Conservation (phyloP, 2,888 invertebrate species). For the Cantharis rustica region DNA sequence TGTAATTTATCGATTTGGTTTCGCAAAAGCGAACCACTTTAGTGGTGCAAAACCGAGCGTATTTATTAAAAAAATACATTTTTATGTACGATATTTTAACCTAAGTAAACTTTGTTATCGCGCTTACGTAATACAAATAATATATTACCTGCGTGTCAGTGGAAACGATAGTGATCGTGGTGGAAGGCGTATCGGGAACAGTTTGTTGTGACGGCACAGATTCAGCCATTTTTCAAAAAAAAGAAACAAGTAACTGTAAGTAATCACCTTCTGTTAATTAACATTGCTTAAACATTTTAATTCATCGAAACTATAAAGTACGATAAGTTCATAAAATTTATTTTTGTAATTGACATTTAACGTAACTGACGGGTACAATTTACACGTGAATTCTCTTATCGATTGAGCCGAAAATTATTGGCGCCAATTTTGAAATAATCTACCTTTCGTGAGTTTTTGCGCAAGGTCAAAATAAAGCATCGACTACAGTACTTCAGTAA, state of each 20-base stretch:
- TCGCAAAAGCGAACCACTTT: not conserved
- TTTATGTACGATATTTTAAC: not conserved
- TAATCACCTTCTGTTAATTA: not conserved
- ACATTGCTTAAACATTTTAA: not conserved
- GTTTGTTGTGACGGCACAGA: slow-evolving; percentile 32
- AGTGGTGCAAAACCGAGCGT: not conserved
- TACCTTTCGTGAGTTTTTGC: not conserved
- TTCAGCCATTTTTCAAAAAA: slow-evolving; percentile 36
- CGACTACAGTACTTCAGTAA: too few species aligned
- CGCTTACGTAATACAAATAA: slow-evolving; percentile 12
- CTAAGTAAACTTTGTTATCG: not conserved
- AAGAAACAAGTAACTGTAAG: slow-evolving; percentile 14
- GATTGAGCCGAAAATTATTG: not conserved
- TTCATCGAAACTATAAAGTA: not conserved
- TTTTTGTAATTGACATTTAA: not conserved
- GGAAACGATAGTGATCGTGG: slow-evolving; percentile 49
- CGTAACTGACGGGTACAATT: not conserved
- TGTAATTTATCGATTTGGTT: slow-evolving; percentile 22
- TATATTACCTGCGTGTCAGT: slow-evolving; percentile 50
- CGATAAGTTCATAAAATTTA: not conserved
- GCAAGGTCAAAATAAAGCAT: not conserved
- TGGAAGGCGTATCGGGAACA: slow-evolving; percentile 27
- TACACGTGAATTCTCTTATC: not conserved
- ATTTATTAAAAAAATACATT: not conserved
- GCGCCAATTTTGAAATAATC: not conserved